Conservation (phyloP, 2,888 invertebrate genomes). For the Lycocerus yunnanus region DNA sequence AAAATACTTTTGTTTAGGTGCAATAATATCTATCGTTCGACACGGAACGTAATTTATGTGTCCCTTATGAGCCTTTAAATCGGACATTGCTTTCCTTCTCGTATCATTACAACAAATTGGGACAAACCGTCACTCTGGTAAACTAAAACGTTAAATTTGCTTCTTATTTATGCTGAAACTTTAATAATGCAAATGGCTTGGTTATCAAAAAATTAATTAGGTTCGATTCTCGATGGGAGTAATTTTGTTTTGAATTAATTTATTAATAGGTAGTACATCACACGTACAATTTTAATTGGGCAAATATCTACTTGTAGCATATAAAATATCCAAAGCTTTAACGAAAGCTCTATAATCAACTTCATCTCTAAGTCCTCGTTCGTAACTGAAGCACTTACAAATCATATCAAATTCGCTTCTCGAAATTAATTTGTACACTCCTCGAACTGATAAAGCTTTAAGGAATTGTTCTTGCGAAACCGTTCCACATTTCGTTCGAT, state of each 20-base stretch:
- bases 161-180: neutral
- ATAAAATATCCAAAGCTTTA: slow-evolving; percentile 67
- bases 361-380: slow-evolving; percentile 64
- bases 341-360: slow-evolving; percentile 74
- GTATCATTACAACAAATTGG: slow-evolving; percentile 28
- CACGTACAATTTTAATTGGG: slow-evolving; percentile 39
- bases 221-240: neutral
- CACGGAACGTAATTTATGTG: slow-evolving; percentile 16
- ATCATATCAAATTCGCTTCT: slow-evolving; percentile 70
- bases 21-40: neutral
- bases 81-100: slow-evolving; percentile 16
- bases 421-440: slow-evolving; percentile 67
- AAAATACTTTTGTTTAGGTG: slow-evolving; percentile 2
- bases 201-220: neutral
- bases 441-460: slow-evolving; percentile 67
- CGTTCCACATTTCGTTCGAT: slow-evolving; percentile 69
- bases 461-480: slow-evolving; percentile 67
- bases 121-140: neutral
- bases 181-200: neutral
- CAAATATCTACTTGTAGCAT: slow-evolving; percentile 61
- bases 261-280: neutral
- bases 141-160: neutral
- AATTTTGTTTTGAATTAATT: neutral
- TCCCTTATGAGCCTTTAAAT: slow-evolving; percentile 23
- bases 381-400: slow-evolving; percentile 74